Evolutionary conservation across 1,140 invertebrate species (phyloP).

Genomic region (Drosophila bifasciata): DNA sequence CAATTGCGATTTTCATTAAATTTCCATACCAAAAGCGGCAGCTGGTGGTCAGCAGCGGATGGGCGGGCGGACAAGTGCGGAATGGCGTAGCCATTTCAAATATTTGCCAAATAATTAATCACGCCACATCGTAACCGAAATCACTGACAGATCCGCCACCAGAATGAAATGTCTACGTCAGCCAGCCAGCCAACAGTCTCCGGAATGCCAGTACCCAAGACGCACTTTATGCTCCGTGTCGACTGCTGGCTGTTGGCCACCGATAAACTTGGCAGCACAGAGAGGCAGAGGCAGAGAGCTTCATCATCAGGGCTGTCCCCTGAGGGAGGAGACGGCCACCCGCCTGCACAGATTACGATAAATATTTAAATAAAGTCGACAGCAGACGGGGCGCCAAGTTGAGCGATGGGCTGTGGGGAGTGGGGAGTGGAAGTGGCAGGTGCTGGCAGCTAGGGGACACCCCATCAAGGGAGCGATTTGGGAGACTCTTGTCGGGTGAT

Average conservation of each 20-base stretch:
- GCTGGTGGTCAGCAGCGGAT: constrained; percentile 15
- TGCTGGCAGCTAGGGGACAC: neutral
- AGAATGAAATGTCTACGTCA: constrained; percentile 47
- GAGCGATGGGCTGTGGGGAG: constrained; percentile 21
- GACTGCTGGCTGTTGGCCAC: constrained; percentile 16
- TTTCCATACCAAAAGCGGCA: constrained; percentile 29
- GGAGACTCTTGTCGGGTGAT: constrained; percentile 17
- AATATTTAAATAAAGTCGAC: constrained; percentile 71
- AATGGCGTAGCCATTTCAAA: constrained; percentile 62
- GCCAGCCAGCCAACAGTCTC: constrained; percentile 21
- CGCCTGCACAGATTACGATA: constrained; percentile 52
- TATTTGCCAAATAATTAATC: constrained; percentile 80
- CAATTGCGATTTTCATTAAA: constrained; percentile 38
- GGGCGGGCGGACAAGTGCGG: too few species aligned
- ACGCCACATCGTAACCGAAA: constrained; percentile 61
- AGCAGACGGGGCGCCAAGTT: constrained; percentile 47
- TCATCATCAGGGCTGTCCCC: constrained; percentile 31
- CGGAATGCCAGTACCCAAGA: neutral
- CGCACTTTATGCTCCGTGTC: neutral
- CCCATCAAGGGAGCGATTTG: constrained; percentile 7
- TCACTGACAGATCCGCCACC: constrained; percentile 28
- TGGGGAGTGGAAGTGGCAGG: too few species aligned
- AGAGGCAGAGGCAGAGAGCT: too few species aligned
- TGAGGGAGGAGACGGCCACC: neutral
- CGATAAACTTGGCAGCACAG: constrained; percentile 43